phyloP scores from a whole-genome alignment of 2,113 vertebrate species.

The Dryoscopus gambensis region DNA sequence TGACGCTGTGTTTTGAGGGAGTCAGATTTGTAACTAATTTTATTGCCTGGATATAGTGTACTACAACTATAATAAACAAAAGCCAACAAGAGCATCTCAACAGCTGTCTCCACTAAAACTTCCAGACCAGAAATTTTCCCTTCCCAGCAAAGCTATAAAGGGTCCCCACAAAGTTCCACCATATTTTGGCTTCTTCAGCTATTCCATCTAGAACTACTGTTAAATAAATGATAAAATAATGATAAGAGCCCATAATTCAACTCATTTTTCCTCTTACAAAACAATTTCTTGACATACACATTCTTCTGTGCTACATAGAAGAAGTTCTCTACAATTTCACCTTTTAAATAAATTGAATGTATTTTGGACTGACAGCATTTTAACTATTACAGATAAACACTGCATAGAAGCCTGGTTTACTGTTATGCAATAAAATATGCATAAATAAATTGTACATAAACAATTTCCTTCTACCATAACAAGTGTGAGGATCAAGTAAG shows the following conservation, averaged over 20 bases:
- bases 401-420: neutral
- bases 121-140: neutral
- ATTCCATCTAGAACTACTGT: neutral
- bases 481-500: conserved; percentile 4
- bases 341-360: neutral
- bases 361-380: neutral
- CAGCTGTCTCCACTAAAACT: neutral
- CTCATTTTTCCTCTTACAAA: neutral
- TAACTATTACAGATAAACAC: neutral
- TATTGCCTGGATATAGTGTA: neutral
- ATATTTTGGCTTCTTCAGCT: neutral
- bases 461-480: neutral
- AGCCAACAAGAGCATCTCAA: neutral
- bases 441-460: neutral
- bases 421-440: conserved; percentile 14
- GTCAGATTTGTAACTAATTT: neutral
- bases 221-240: neutral
- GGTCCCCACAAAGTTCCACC: neutral
- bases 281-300: neutral
- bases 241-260: neutral
- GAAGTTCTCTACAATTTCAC: neutral
- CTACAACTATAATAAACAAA: neutral
- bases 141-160: neutral
- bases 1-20: neutral
- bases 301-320: neutral